phyloP scores from a whole-genome alignment of 1,140 invertebrate genomes.

The Apis cerana region DNA sequence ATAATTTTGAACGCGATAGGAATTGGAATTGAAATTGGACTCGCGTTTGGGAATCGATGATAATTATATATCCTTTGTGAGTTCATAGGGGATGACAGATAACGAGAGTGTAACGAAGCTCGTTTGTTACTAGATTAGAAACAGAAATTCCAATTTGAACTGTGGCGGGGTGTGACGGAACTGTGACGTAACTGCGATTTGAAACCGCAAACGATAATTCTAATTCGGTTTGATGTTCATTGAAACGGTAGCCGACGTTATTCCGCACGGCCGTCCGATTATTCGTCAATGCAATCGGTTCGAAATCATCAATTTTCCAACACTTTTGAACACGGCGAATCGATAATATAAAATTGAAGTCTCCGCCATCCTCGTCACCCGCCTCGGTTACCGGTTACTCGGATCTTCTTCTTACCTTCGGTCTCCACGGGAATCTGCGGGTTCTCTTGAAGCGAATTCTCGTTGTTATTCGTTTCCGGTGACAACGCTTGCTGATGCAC shows the following conservation, averaged over 20 bases:
- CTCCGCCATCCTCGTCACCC: no score
- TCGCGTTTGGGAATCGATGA: constrained; percentile 1
- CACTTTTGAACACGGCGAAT: background rate
- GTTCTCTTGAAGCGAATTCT: constrained; percentile 70
- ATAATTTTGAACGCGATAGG: background rate
- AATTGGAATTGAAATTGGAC: background rate
- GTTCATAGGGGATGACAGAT: constrained; percentile 7
- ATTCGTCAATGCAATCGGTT: background rate
- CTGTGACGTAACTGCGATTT: constrained; percentile 27
- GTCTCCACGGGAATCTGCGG: constrained; percentile 63
- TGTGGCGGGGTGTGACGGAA: background rate
- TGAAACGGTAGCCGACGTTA: background rate
- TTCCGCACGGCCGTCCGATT: no score
- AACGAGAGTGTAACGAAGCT: background rate
- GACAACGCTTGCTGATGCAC: constrained; percentile 67
- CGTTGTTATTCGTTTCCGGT: constrained; percentile 76
- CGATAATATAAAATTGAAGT: no score
- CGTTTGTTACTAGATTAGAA: constrained; percentile 4
- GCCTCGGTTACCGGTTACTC: no score
- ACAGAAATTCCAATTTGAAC: constrained; percentile 15
- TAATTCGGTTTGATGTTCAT: background rate
- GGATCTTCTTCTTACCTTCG: constrained; percentile 63
- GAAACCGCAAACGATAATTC: constrained; percentile 1
- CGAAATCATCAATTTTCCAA: background rate
- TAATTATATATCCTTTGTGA: background rate